Evolutionary conservation across 2,797 vertebrate genomes (phyloP).

Genomic region (Epinephelus awoara): DNA sequence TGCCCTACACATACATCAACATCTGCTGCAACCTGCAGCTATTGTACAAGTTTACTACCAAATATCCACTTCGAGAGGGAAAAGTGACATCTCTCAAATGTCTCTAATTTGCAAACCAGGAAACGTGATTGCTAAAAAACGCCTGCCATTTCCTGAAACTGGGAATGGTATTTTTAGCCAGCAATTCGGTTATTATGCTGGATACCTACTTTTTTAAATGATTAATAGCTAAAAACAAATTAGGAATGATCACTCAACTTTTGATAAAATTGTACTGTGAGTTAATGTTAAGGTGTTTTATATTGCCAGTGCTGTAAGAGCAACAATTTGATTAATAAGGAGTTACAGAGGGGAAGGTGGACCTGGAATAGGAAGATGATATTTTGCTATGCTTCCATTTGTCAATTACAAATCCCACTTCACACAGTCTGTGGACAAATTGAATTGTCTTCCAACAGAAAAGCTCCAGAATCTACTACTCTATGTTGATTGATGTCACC

Average conservation of each 20-base stretch:
- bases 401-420: conserved; percentile 31
- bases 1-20: conserved; percentile 39
- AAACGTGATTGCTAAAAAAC: conserved; percentile 8
- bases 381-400: conserved; percentile 29
- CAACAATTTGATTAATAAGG: conserved; percentile 15
- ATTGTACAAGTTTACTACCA: conserved; percentile 13
- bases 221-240: conserved; percentile 23
- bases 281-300: conserved; percentile 13
- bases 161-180: conserved; percentile 2
- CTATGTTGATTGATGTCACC: conserved; percentile 58
- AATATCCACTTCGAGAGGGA: not conserved
- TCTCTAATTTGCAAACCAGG: conserved; percentile 33
- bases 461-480: conserved; percentile 54
- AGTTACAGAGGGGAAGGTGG: not conserved
- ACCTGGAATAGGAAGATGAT: not conserved
- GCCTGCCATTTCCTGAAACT: not conserved
- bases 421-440: conserved; percentile 38
- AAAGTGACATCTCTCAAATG: conserved; percentile 27
- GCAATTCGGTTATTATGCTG: conserved; percentile 27
- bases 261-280: conserved; percentile 15
- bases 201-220: conserved; percentile 9
- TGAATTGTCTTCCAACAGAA: conserved; percentile 46
- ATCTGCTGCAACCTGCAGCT: conserved; percentile 23
- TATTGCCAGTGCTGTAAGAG: not conserved
- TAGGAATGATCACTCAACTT: conserved; percentile 16